Percentiles rank a stretch among this genome's conserved stretches.
Evolutionary conservation across 2,888 invertebrate species (phyloP).

Genomic region (Laspeyria flexula): DNA sequence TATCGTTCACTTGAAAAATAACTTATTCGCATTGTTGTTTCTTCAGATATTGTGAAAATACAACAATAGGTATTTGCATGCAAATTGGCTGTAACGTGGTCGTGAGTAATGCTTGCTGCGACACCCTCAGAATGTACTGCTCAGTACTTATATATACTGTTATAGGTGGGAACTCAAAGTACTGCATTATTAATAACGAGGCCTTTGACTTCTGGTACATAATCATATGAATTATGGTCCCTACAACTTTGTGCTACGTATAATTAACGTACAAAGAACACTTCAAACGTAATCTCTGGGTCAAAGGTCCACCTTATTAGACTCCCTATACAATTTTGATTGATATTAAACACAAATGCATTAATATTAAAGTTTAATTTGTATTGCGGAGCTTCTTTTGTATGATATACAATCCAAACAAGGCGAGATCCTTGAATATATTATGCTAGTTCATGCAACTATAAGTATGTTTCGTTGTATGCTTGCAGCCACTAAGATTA

Average conservation of each 20-base stretch:
- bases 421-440: constrained; percentile 49
- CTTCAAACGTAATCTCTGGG: constrained; percentile 58
- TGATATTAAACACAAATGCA: constrained; percentile 30
- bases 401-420: constrained; percentile 42
- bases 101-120: constrained; percentile 49
- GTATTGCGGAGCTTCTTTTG: constrained; percentile 24
- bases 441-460: constrained; percentile 3
- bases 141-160: neutral
- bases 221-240: constrained; percentile 25
- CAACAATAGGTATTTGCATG: constrained; percentile 66
- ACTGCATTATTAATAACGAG: constrained; percentile 47
- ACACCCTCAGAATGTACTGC: constrained; percentile 48
- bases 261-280: constrained; percentile 50
- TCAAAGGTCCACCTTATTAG: constrained; percentile 57
- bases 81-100: constrained; percentile 54
- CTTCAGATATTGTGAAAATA: constrained; percentile 57
- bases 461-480: constrained; percentile 4
- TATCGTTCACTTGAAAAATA: constrained; percentile 37
- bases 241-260: constrained; percentile 33
- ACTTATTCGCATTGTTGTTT: constrained; percentile 49
- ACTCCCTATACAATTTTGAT: constrained; percentile 37
- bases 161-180: constrained; percentile 28
- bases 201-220: constrained; percentile 30
- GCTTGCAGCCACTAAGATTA: constrained; percentile 11
- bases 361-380: constrained; percentile 40